Evolutionary conservation across 2,888 invertebrate species (phyloP), one percentile per base, ranked within the genome.

Genomic region (Molanna angustata): DNA sequence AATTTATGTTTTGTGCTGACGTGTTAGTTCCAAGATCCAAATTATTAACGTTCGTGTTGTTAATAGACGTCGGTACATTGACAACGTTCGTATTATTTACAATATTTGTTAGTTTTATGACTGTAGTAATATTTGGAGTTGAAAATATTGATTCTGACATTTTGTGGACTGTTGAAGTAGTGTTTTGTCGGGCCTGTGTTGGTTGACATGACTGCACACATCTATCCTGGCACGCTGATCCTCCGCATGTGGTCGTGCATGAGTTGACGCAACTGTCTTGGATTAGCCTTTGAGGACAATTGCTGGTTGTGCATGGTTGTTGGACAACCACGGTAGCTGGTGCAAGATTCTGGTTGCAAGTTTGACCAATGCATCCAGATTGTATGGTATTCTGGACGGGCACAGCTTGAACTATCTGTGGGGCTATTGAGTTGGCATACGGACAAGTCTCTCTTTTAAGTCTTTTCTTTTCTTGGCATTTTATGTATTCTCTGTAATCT

Each of bases 1-100:
- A n/a, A n/a, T n/a, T n/a, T n/a, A n/a, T n/a, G n/a, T n/a, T n/a
- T 4, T 21, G 16, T 7, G 27, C 32, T 7, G 59, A 35, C 2
- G 40, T 13, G 33, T 59, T 59, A 11, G 49, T 55, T 14, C 56
- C 54, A 17, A 69, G 40, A 3, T 69, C 66, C 19, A 72, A 65
- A 49, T 72, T 71, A 52, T 73, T 70, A 7, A 64, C 57, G 49
- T 71, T 70, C 0, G 70, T 69, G 43, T 66, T 70, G 53, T 70
- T 70, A 2, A 72, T 57, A 18, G 62, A 63, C 19, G 72, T 66
- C 0, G 73, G 72, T 6, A 71, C 64, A 56, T 72, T 70, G 17
- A 73, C 65, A 4, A 69, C 43, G 51, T 72, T 70, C 0, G 72
- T 72, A 50, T 69, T 71, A 55, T 72, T 72, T 32, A 73, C 66